Evolutionary conservation across 1,140 invertebrate species (phyloP), one percentile per base, ranked within the genome.

Genomic region (Cotesia vestalis): DNA sequence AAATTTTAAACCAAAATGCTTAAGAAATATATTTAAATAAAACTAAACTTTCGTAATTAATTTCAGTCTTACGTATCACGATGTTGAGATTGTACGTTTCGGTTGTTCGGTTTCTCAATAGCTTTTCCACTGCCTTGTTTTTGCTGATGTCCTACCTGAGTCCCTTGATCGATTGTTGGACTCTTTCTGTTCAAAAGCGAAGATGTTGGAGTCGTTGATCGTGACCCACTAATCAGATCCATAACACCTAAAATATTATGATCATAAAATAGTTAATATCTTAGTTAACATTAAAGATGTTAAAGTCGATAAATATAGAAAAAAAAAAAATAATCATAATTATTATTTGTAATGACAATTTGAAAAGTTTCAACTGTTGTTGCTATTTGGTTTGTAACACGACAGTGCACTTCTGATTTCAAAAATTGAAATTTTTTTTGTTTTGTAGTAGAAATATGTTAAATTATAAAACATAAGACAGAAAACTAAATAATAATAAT

Each of bases 151-250:
- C 80, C 80, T 57, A 90, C 90, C 85, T 96, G 94, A 64, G 92
- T 92, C 72, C 92, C 91, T 81, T 95, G 92, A 84, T 97, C 95
- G 71, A 91, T 90, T 4, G 94, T 95, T 53, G 94, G 93, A 75
- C 94, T 94, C 85, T 94, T 92, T 80, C 92, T 88, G 52, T 91
- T 89, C 66, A 91, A 81, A 69, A 91, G 84, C 67, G 90, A 90
- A 3, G 81, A 77, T 36, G 91, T 92, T 46, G 93, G 93, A 11
- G 94, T 95, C 52, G 92, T 92, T 51, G 93, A 93, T 61, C 93
- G 89, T n/a, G 91, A 92, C 74, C 92, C 92, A 72, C 91, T 90
- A 78, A 95, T 92, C 76, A 94, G 88, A 85, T 95, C 93, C 85
- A 94, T 82, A 87, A 94, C 91, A 79, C 85, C 86, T 87, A 63